These are phyloP conservation scores for Copsychus sechellarum DNA, from an alignment of 2,113 vertebrate genomes.

Conservation along the genomic window DNA sequence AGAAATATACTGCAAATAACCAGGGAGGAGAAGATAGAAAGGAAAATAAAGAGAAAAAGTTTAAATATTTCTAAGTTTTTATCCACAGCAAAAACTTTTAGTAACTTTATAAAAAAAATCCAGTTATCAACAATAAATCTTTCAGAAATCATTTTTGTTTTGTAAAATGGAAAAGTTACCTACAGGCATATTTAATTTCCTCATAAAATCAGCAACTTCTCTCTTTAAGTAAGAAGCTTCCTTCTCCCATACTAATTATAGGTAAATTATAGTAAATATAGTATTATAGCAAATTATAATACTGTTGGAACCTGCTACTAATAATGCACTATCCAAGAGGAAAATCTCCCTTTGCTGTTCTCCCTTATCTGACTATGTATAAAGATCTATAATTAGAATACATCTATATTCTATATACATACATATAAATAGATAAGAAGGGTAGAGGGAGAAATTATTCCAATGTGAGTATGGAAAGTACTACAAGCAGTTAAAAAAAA, in stretches of 20 bases:
- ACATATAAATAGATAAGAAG: neutral
- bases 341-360: neutral
- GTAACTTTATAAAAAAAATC: neutral
- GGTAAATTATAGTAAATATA: too few relatives aligned
- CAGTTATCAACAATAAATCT: neutral
- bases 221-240: neutral
- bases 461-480: neutral
- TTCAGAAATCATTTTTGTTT: neutral
- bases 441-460: neutral
- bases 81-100: neutral
- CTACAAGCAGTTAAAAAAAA: neutral
- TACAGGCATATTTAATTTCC: neutral
- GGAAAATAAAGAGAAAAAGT: neutral
- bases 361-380: neutral
- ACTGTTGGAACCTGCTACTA: neutral
- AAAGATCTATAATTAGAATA: neutral
- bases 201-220: neutral
- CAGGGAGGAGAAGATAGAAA: neutral
- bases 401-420: neutral
- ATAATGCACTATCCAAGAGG: neutral
- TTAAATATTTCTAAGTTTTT: neutral
- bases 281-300: neutral
- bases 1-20: neutral
- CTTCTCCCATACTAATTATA: neutral
- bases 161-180: neutral